These are phyloP conservation scores for Apodemus sylvaticus DNA, from an alignment of 2,113 vertebrate species.

Conservation along the genomic window DNA sequence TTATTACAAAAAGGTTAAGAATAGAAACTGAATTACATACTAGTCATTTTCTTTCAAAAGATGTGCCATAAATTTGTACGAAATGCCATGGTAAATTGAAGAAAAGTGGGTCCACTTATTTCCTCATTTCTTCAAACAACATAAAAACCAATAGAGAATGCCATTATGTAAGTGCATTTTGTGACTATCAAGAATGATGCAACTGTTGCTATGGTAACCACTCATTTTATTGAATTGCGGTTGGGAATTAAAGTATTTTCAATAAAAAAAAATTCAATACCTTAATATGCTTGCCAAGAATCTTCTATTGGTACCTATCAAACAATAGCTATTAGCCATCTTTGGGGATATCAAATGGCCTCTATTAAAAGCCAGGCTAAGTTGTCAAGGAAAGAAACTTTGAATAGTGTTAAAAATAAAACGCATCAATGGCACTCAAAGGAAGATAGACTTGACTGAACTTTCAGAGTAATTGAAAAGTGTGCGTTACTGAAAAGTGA, in stretches of 20 bases:
- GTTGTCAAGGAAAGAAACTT: conserved; percentile 33
- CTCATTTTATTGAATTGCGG: conserved; percentile 74
- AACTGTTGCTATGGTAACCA: conserved; percentile 73
- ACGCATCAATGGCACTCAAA: conserved; percentile 38
- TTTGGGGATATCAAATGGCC: conserved; percentile 40
- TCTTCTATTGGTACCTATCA: conserved; percentile 55
- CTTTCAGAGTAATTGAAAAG: conserved; percentile 26
- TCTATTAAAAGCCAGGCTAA: conserved; percentile 40
- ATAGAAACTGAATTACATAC: conserved; percentile 48
- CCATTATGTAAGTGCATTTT: conserved; percentile 73
- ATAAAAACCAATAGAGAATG: conserved; percentile 62
- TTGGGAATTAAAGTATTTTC: conserved; percentile 56
- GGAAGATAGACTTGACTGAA: conserved; percentile 64
- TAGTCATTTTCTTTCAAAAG: conserved; percentile 53
- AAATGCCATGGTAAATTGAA: conserved; percentile 47
- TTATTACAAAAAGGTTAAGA: conserved; percentile 52
- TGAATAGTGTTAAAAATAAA: conserved; percentile 57
- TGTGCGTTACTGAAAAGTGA: conserved; percentile 45
- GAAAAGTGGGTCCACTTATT: conserved; percentile 55
- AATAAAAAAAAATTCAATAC: conserved; percentile 53
- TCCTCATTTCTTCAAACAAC: conserved; percentile 66
- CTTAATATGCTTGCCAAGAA: conserved; percentile 26
- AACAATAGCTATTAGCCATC: conserved; percentile 51
- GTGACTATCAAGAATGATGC: conserved; percentile 76
- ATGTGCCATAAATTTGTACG: conserved; percentile 41